Evolutionary conservation across 2,888 invertebrate species (phyloP), one percentile per base, ranked within the genome.

Genomic region (Tricholauxania praeusta): DNA sequence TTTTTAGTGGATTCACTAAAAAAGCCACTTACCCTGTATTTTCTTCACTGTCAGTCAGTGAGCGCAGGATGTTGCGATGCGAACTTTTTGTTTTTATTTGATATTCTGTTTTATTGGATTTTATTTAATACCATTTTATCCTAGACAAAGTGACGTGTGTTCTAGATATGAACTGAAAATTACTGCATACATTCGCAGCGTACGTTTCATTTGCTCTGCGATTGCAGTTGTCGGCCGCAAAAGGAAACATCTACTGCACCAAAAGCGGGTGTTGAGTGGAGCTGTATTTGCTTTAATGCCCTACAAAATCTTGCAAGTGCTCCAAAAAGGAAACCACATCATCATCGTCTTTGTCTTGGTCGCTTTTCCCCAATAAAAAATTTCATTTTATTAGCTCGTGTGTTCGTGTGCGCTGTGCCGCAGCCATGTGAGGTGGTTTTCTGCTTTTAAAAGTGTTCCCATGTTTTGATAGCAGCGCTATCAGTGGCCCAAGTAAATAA

Each of bases 401-500:
- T 82, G 39, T 10, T 39, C 79, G 82, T 80, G 81, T 81, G 82
- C 81, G 81, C 82, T 81, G 81, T 82, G 82, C 80, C 80, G 82
- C 81, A 82, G 62, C 39, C 62, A 63, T 66, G 82, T 82, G 70
- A 62, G 62, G 70, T 39, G 39, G 39, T 39, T 39, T 70, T 70
- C 63, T 70, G 63, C 81, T 82, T 83, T 83, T 83, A 83, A 83
- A 82, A 83, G 83, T 83, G 83, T 83, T 83, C 83, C 82, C 83
- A 80, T 83, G 83, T 83, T 83, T 82, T 82, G 83, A 83, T 83
- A 83, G 83, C 80, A 81, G 74, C 80, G 79, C 82, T 83, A 83
- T 83, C 83, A 83, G 82, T 81, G 82, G 82, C 82, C 81, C 83
- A 83, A 82, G 83, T 79, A 83, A 83, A 83, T 83, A 81, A 83